These are phyloP conservation scores for Schizotus pectinicornis DNA, from an alignment of 2,888 invertebrate species.

Conservation along the genomic window DNA sequence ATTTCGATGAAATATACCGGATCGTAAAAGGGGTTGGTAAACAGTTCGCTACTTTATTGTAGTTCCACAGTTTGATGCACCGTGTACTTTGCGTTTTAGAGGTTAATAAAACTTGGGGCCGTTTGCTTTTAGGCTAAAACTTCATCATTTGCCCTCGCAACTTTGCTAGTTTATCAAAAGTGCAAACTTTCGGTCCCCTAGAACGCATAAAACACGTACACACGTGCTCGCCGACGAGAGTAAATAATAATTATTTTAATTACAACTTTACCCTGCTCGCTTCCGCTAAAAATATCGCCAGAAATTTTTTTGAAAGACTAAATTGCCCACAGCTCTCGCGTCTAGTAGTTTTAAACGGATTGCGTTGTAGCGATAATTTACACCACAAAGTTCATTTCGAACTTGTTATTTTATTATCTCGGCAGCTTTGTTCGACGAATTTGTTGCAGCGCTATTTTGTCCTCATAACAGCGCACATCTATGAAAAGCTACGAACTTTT, in stretches of 20 bases:
- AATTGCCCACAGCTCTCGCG: slow-evolving; percentile 19
- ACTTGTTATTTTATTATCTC: too few species aligned
- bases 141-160: slow-evolving; percentile 32
- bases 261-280: slow-evolving; percentile 24
- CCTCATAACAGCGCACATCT: too few species aligned
- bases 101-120: slow-evolving; percentile 32
- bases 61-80: slow-evolving; percentile 26
- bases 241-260: slow-evolving; percentile 35
- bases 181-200: slow-evolving; percentile 29
- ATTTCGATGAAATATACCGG: slow-evolving; percentile 21
- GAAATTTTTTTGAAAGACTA: slow-evolving; percentile 16
- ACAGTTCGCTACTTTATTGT: slow-evolving; percentile 20
- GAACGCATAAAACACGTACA: slow-evolving; percentile 28
- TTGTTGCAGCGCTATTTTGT: too few species aligned
- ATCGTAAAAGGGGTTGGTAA: slow-evolving; percentile 17
- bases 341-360: slow-evolving; percentile 13
- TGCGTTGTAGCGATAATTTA: slow-evolving; percentile 1
- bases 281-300: slow-evolving; percentile 5
- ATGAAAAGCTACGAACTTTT: too few species aligned
- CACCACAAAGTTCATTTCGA: too few species aligned
- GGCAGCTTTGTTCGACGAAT: too few species aligned
- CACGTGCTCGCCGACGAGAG: slow-evolving; percentile 19
- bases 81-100: slow-evolving; percentile 28
- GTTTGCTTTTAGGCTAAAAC: slow-evolving; percentile 31
- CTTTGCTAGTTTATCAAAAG: slow-evolving; percentile 34